phyloP scores from a whole-genome alignment of 2,113 vertebrate genomes.

The Hemibagrus wyckioides region DNA sequence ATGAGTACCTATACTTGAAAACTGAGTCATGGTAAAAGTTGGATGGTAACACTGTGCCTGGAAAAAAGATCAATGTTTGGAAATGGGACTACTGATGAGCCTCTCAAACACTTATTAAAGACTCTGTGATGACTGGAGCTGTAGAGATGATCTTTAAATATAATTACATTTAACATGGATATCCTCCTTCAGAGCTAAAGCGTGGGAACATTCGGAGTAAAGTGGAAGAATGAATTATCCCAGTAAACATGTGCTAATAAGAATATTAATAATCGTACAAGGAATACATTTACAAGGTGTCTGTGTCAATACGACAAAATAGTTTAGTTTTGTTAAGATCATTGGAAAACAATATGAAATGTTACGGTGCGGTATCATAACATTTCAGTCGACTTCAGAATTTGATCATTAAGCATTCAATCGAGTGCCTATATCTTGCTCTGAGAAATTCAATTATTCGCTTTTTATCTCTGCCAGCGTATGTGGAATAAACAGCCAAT shows the following conservation, averaged over 20 bases:
- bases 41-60: conserved; percentile 58
- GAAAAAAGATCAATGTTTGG: conserved; percentile 66
- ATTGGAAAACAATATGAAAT: not conserved
- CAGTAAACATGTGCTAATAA: not conserved
- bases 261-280: not conserved
- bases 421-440: not conserved
- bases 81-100: conserved; percentile 46
- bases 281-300: not conserved
- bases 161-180: too few species aligned
- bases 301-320: not conserved
- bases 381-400: not conserved
- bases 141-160: not conserved
- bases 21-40: conserved; percentile 32
- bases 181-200: too few species aligned
- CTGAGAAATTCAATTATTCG: not conserved
- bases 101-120: not conserved
- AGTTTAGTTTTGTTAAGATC: not conserved
- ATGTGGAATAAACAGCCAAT: not conserved
- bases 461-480: not conserved
- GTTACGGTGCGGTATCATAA: not conserved
- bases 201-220: too few species aligned
- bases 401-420: not conserved
- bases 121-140: not conserved
- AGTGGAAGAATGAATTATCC: not conserved
- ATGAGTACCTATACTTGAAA: not conserved